phyloP scores from a whole-genome alignment of 2,888 invertebrate genomes.

The Flabesymbios commensalis region DNA sequence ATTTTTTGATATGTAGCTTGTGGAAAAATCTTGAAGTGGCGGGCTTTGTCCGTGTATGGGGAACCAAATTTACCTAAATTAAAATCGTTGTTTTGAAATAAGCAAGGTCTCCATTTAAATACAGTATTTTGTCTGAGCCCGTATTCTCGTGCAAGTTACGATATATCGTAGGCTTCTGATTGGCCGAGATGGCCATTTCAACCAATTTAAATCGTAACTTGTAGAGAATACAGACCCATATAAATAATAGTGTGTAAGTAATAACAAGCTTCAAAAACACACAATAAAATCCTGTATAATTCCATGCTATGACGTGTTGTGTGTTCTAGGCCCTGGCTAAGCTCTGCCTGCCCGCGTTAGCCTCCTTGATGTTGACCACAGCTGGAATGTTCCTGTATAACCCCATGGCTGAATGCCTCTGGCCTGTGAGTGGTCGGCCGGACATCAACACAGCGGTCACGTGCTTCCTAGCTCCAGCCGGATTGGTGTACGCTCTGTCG shows the following conservation, averaged over 20 bases:
- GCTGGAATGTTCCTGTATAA: conserved; percentile 2
- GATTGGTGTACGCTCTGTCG: conserved; percentile 47
- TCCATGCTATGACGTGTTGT: neutral
- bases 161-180: too few relatives aligned
- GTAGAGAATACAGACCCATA: neutral
- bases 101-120: too few relatives aligned
- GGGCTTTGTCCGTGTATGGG: too few relatives aligned
- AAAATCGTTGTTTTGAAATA: too few relatives aligned
- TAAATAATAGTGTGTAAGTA: conserved; percentile 1
- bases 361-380: conserved; percentile 10
- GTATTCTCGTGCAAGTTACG: too few relatives aligned
- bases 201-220: neutral
- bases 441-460: conserved; percentile 26
- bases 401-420: conserved; percentile 16
- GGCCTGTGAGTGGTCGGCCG: conserved; percentile 12
- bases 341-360: conserved; percentile 21
- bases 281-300: neutral
- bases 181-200: too few relatives aligned
- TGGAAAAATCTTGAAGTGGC: too few relatives aligned
- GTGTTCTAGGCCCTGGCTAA: conserved; percentile 4
- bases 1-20: too few relatives aligned
- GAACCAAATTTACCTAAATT: too few relatives aligned
- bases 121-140: too few relatives aligned
- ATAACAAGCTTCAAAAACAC: neutral
- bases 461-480: conserved; percentile 42